phyloP scores from a whole-genome alignment of 2,113 vertebrate species.

The Alligator sinensis region DNA sequence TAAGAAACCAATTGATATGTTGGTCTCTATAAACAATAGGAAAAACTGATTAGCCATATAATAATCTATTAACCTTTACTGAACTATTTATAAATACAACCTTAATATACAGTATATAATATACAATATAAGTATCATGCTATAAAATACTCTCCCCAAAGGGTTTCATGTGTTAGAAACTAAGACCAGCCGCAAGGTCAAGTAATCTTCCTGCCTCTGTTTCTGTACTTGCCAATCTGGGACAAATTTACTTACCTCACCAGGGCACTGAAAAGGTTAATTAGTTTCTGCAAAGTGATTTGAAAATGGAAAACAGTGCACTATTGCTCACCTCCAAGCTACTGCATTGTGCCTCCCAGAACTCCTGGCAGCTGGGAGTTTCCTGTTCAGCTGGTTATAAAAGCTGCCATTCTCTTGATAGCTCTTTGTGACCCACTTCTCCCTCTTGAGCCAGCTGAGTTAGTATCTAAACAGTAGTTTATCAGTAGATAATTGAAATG shows the following conservation, averaged over 20 bases:
- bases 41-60: background rate
- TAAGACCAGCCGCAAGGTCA: background rate
- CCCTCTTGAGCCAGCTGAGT: background rate
- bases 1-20: background rate
- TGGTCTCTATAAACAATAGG: background rate
- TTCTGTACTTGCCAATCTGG: background rate
- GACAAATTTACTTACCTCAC: background rate
- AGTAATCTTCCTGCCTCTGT: background rate
- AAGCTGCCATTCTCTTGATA: background rate
- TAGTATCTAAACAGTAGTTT: slow-evolving; percentile 38
- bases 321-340: slow-evolving; percentile 14
- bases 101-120: background rate
- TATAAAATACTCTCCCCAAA: background rate
- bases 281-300: background rate
- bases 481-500: slow-evolving; percentile 36
- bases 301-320: background rate
- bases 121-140: background rate
- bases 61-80: background rate
- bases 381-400: slow-evolving; percentile 3
- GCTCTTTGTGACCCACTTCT: slow-evolving; percentile 42
- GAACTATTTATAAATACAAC: background rate
- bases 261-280: slow-evolving; percentile 22
- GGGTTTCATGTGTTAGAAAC: background rate
- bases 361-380: slow-evolving; percentile 1
- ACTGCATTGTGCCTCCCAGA: background rate